These are phyloP conservation scores for Lasioglossum lativentre DNA, from an alignment of 2,888 invertebrate genomes.

Conservation along the genomic window DNA sequence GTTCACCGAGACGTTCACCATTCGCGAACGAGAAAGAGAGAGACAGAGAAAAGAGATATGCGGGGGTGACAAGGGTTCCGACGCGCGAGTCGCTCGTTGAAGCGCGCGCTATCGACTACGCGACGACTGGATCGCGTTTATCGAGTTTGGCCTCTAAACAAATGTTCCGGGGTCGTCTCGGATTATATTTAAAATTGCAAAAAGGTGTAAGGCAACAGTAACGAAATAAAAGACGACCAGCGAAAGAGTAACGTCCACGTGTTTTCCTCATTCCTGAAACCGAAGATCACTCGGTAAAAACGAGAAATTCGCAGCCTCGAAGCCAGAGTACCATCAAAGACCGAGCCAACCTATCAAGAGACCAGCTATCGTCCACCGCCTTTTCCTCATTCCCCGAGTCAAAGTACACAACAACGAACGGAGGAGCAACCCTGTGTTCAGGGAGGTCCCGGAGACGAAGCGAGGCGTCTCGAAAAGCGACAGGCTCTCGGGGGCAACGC, in stretches of 20 bases:
- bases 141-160: neutral
- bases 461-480: neutral
- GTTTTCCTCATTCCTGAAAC: neutral
- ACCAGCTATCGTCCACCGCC: neutral
- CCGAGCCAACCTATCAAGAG: neutral
- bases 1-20: neutral
- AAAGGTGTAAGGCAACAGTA: neutral
- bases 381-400: neutral
- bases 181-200: slow-evolving; percentile 1
- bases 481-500: neutral
- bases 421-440: neutral
- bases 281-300: neutral
- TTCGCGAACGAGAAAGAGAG: neutral
- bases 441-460: neutral
- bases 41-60: neutral
- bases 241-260: no score
- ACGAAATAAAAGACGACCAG: no score
- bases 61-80: neutral
- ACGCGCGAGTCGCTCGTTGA: slow-evolving; percentile 19
- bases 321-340: no score
- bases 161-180: neutral
- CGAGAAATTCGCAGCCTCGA: no score
- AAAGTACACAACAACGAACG: neutral
- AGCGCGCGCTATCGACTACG: neutral
- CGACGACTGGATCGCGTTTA: slow-evolving; percentile 29